A percentile compares a stretch with the other conserved stretches of the same genome.
Evolutionary conservation across 2,888 invertebrate species (phyloP).

Genomic region (Odontocolon sp.): DNA sequence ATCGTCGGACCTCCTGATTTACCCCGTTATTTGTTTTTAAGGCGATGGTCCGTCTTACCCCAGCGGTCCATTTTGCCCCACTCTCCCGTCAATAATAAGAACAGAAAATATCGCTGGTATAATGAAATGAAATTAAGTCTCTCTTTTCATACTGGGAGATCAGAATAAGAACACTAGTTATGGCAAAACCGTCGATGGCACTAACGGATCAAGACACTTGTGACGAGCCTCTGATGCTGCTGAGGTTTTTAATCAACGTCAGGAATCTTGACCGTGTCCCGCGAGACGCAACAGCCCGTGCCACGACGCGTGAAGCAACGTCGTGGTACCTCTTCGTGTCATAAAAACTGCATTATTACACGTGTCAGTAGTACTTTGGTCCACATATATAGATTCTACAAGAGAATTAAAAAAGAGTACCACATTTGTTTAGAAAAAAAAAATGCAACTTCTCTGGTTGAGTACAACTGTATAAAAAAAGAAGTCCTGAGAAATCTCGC

Average conservation of each 20-base stretch:
- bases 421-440: too few species aligned
- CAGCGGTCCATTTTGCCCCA: too few species aligned
- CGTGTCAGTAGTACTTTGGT: background rate
- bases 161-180: background rate
- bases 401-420: too few species aligned
- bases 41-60: too few species aligned
- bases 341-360: slow-evolving; percentile 8
- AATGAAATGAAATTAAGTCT: background rate
- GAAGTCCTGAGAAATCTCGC: background rate
- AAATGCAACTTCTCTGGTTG: too few species aligned
- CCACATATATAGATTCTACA: too few species aligned
- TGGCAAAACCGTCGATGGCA: slow-evolving; percentile 3
- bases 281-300: slow-evolving; percentile 62
- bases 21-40: too few species aligned
- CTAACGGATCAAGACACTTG: slow-evolving; percentile 21
- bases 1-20: too few species aligned
- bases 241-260: slow-evolving; percentile 59
- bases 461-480: too few species aligned
- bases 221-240: slow-evolving; percentile 57
- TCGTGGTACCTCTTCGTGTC: too few species aligned
- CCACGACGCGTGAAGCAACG: background rate
- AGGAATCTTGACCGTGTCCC: slow-evolving; percentile 63
- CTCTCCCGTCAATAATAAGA: too few species aligned
- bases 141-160: background rate
- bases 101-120: too few species aligned